Base-by-base conservation (phyloP, 2,888 invertebrate genomes). In the Parascotia fuliginaria region DNA sequence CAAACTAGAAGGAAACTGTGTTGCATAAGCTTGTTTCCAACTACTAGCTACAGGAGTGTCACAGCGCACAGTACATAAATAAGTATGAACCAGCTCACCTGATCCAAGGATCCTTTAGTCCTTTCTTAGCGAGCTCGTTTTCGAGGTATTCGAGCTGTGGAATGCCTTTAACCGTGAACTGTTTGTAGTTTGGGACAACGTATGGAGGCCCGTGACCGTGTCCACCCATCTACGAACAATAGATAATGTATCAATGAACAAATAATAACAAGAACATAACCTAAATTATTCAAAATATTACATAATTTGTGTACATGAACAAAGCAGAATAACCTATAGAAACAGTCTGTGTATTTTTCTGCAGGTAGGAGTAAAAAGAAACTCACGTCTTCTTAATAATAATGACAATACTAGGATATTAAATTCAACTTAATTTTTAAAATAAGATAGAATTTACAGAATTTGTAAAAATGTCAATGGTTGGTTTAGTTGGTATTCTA, bases 41-140 rank as follows among this genome's bases (percentile, higher is more conserved):
- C n/a, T n/a, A n/a, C n/a, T n/a, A n/a, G n/a, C n/a, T n/a, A n/a
- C n/a, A n/a, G n/a, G n/a, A n/a, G n/a, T n/a, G n/a, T n/a, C n/a
- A n/a, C 19, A 2, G 19, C 19, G 5, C 19, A 5, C 19, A 19
- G 5, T 3, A 19, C 2, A 24, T 24, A 6, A 24, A 6, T 24
- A 24, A 1, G 3, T 24, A 9, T 24, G 1, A n/a, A 9, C 5
- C 9, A 14, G 5, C n/a, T 54, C 74, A 95, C 96, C 97, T 95
- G 41, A 97, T 89, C 98, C 98, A 98, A 0, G 98, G 98, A 84
- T 98, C 97, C 55, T 93, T 94, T 1, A 98, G 84, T 3, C 97
- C 97, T 73, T 94, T 93, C 29, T 93, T 86, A 0, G 94, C 95
- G 11, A 98, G 90, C 0, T 94, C 94, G 55, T 93, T 87, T 79